Evolutionary conservation across 2,888 invertebrate genomes (phyloP).

Genomic region (Drosophila barbarae): DNA sequence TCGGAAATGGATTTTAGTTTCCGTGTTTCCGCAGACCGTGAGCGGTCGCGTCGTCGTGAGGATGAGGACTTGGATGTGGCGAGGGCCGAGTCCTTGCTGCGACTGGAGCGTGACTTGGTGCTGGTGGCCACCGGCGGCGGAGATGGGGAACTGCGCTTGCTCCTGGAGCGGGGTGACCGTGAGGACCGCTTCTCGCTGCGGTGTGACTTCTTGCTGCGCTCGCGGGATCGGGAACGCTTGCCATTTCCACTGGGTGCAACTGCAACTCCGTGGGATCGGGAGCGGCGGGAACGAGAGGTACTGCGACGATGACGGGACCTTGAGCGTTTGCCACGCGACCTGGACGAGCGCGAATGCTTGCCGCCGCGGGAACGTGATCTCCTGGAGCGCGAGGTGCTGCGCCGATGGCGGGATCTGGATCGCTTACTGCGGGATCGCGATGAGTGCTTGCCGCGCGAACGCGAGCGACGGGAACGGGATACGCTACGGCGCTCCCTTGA

Average conservation of each 20-base stretch:
- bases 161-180: slow-evolving; percentile 78
- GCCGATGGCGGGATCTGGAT: slow-evolving; percentile 81
- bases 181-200: slow-evolving; percentile 80
- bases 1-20: slow-evolving; percentile 77
- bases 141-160: slow-evolving; percentile 79
- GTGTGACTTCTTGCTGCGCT: slow-evolving; percentile 83
- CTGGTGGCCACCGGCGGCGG: slow-evolving; percentile 63
- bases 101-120: slow-evolving; percentile 70
- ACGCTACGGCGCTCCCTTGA: slow-evolving; percentile 80
- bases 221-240: slow-evolving; percentile 81
- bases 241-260: slow-evolving; percentile 54
- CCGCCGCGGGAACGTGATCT: slow-evolving; percentile 78
- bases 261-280: slow-evolving; percentile 38
- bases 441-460: slow-evolving; percentile 78
- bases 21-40: slow-evolving; percentile 78
- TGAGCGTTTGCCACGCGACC: slow-evolving; percentile 79
- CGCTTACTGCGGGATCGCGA: slow-evolving; percentile 79
- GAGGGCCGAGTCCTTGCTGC: slow-evolving; percentile 73
- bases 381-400: slow-evolving; percentile 78
- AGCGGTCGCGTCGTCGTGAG: slow-evolving; percentile 70
- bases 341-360: slow-evolving; percentile 80
- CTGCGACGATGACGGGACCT: slow-evolving; percentile 80
- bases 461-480: slow-evolving; percentile 84
- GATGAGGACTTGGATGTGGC: slow-evolving; percentile 61
- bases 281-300: slow-evolving; percentile 67